Conservation (phyloP, 2,888 invertebrate species). For the Venusia cambrica region DNA sequence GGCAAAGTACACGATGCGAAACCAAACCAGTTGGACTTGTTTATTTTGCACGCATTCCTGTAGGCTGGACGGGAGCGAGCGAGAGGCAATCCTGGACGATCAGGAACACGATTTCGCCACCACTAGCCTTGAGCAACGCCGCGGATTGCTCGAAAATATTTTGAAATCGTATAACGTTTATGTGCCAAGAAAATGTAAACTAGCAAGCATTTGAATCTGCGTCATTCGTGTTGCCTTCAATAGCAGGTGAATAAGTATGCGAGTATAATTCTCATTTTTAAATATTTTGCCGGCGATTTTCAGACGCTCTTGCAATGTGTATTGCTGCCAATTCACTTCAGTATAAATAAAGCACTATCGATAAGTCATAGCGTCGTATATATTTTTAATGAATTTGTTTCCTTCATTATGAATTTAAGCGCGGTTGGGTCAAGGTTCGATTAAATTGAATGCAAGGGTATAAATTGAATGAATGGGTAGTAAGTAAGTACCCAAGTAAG, state of each 20-base stretch:
- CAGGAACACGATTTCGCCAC: conserved; percentile 61
- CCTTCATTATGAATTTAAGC: too few relatives aligned
- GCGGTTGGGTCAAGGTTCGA: too few relatives aligned
- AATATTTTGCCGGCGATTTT: conserved; percentile 12
- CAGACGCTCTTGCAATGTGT: conserved; percentile 12
- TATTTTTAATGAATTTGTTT: too few relatives aligned
- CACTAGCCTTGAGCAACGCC: conserved; percentile 64
- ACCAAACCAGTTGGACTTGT: conserved; percentile 71
- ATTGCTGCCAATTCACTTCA: conserved; percentile 14
- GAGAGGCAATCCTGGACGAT: conserved; percentile 64
- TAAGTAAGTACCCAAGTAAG: too few relatives aligned
- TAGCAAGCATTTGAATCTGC: conserved; percentile 38
- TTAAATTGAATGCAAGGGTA: too few relatives aligned
- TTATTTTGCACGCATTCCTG: conserved; percentile 80
- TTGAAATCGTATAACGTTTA: conserved; percentile 38
- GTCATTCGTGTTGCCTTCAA: conserved; percentile 34
- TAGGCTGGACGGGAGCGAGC: conserved; percentile 62
- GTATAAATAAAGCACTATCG: too few relatives aligned
- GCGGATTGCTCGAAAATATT: conserved; percentile 43
- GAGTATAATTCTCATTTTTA: conserved; percentile 14
- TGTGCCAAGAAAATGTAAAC: conserved; percentile 39
- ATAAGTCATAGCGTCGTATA: too few relatives aligned
- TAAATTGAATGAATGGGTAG: too few relatives aligned
- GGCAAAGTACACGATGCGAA: conserved; percentile 64
- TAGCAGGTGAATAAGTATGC: conserved; percentile 29